Evolutionary conservation across 2,797 vertebrate species (phyloP), one percentile per base, ranked within the genome.

Genomic region (Florisuga fusca): DNA sequence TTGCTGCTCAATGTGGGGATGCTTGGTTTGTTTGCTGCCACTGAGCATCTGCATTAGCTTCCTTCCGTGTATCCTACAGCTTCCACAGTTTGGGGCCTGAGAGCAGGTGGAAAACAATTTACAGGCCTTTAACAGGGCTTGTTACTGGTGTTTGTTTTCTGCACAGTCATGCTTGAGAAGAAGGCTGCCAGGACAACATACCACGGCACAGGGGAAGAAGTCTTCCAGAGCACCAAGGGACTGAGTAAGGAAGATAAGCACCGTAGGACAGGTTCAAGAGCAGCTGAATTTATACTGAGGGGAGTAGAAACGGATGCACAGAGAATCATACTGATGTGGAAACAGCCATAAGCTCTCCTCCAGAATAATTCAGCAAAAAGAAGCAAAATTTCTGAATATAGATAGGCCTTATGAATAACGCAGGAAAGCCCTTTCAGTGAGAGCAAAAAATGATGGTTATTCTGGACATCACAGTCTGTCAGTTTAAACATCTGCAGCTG

Each of bases 401-500:
- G 25, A 80, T 10, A 77, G 45, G 18, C 33, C 33, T 78, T 89
- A 68, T 36, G 46, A 85, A 85, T 72, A 93, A 95, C 72, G 79
- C 20, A 81, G 55, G 22, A 77, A 87, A 87, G 68, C 9, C 16
- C 85, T 80, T 89, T 48, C 25, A 55, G 27, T 9, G 8, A 81
- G 45, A 80, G 16, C 3, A 71, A 72, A 93, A 72, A 58, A 51
- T 7, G 8, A 16, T 81, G 64, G 66, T 90, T 83, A 72, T 83
- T 87, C 73, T 87, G 79, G 79, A 36, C 22, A 9, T 78, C 89
- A 85, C 17, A 75, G 23, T n/a, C 77, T 62, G 57, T 54, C 50
- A 89, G 61, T 74, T 95, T 89, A 81, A 93, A 91, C 46, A 93
- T 67, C 34, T 53, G 34, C 74, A 88, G 62, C 59, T 90, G 66